Evolutionary conservation across 2,113 vertebrate genomes (phyloP), one percentile per base, ranked within the genome.

Genomic region (Alligator mississippiensis): DNA sequence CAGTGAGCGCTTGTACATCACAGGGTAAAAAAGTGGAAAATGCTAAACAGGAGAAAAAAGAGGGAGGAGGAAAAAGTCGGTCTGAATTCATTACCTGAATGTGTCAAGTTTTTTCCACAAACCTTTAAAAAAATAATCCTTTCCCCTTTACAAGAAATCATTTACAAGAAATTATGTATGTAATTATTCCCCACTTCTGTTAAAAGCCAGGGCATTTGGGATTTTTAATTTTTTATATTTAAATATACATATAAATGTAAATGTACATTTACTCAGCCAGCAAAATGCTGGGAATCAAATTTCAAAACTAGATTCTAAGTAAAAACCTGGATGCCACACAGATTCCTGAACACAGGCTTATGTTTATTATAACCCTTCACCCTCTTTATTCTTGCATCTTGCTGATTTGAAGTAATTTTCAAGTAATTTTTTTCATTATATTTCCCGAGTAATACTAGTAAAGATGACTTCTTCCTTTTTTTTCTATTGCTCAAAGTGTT

Each of bases 1-100:
- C 98, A 98, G 98, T 96, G 97, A 97, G 97, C 96, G 97, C 98
- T 98, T 98, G 98, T 97, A 98, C 97, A 98, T 98, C 98, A 98
- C 97, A 96, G 96, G 96, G 91, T 79, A 97, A 97, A 97, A 97
- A 98, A 97, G 97, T 98, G 96, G 96, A 97, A 98, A 98, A 98
- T 98, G 97, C 97, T 98, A 98, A 98, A 95, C 88, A 98, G 97
- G 92, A 89, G 96, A 81, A 96, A 96, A 90, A 93, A 90, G 24
- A 64, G 58, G 80, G 64, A 95, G 84, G 72, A 34, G 62, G 72
- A 90, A 93, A 92, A 97, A 97, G 85, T 96, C 92, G 75, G 19
- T 87, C 91, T 96, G 96, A 97, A 98, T 97, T 97, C 96, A 96
- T 97, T 97, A 98, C 92, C 94, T 96, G 94, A 97, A 94, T 84